A percentile compares a stretch with the other conserved stretches of the same genome.
Evolutionary conservation across 2,113 vertebrate genomes (phyloP).

Genomic region (Potamarius usumacintae): DNA sequence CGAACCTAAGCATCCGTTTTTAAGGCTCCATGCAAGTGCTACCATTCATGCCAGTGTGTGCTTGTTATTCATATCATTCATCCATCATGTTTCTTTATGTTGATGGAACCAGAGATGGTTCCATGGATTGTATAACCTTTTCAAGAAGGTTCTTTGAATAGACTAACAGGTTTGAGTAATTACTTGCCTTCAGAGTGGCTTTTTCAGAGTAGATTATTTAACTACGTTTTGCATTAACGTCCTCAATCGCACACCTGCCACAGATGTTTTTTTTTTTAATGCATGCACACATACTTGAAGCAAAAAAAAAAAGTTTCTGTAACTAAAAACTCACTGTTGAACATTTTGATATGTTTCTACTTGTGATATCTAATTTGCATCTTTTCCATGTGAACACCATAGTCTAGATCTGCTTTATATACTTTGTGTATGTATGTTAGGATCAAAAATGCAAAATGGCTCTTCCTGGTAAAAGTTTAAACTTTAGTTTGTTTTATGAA

Average conservation of each 20-base stretch:
- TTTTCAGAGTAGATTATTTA: not conserved
- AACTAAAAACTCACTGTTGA: not conserved
- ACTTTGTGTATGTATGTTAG: not conserved
- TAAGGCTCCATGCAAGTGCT: not conserved
- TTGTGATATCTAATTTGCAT: not conserved
- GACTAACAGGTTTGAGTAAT: not conserved
- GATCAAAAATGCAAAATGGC: not conserved
- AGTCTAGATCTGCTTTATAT: not conserved
- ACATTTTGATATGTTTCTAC: not conserved
- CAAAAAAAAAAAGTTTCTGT: not conserved
- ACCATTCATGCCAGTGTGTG: not conserved
- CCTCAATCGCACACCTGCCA: slow-evolving; percentile 1
- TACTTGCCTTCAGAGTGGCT: not conserved
- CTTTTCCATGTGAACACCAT: not conserved
- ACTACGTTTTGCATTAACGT: not conserved
- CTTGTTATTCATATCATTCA: not conserved
- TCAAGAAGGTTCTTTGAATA: not conserved
- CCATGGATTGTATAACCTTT: not conserved
- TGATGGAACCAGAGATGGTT: not conserved
- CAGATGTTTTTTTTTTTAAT: not conserved
- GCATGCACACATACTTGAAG: not conserved
- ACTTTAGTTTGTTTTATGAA: not conserved
- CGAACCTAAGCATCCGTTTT: not conserved
- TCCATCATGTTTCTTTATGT: not conserved
- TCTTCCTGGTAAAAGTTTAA: not conserved